Conservation (phyloP, 2,113 vertebrate genomes). For the Cochlearius cochlearius region DNA sequence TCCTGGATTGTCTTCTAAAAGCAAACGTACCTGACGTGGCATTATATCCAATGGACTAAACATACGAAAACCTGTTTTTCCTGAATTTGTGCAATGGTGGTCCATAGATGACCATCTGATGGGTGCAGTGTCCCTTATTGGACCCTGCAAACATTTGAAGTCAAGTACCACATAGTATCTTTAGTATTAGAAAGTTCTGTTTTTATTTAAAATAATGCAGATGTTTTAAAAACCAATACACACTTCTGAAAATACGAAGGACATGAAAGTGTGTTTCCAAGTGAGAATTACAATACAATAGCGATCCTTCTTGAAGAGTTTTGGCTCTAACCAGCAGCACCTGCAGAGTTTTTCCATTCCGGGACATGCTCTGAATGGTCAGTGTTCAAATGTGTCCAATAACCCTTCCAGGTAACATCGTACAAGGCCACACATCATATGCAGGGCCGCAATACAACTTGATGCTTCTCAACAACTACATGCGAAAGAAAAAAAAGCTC, state of each 20-base stretch:
- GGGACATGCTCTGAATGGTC: not conserved
- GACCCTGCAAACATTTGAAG: not conserved
- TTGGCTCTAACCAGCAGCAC: not conserved
- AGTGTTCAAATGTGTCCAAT: fast-evolving
- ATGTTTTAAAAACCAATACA: not conserved
- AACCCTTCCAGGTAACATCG: not conserved
- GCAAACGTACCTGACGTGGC: not conserved
- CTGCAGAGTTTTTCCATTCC: not conserved
- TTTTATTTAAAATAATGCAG: not conserved
- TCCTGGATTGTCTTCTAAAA: not conserved
- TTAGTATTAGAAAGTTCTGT: not conserved
- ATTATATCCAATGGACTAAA: not conserved
- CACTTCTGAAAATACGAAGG: not conserved
- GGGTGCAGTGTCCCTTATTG: not conserved
- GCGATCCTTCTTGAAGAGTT: not conserved
- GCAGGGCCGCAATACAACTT: not conserved
- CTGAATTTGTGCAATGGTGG: not conserved
- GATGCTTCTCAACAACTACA: not conserved
- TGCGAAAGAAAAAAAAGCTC: not conserved
- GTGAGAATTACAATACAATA: not conserved
- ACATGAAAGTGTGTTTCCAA: not conserved
- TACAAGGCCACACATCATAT: not conserved
- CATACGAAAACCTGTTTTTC: not conserved
- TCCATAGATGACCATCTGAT: not conserved
- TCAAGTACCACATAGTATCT: not conserved